A percentile compares a stretch with the other conserved stretches of the same genome.
phyloP scores from a whole-genome alignment of 2,113 vertebrate genomes.

The Corynorhinus townsendii region DNA sequence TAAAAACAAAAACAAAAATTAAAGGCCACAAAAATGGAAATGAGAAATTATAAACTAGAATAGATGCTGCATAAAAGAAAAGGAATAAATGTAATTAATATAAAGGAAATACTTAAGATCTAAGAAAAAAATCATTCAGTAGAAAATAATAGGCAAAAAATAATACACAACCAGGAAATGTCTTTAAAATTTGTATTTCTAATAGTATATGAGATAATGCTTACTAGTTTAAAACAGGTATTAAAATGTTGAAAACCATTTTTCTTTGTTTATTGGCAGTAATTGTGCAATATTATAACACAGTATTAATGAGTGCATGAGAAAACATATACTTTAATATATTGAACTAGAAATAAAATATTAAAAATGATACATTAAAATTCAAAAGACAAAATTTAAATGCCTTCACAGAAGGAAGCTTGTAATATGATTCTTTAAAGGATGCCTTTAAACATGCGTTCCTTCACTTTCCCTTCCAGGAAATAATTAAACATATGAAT shows the following conservation, averaged over 20 bases:
- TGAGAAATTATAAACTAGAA: background rate
- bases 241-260: background rate
- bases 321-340: background rate
- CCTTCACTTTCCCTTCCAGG: background rate
- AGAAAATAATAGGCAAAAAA: background rate
- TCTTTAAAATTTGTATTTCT: background rate
- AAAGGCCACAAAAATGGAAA: background rate
- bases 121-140: background rate
- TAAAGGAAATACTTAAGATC: background rate
- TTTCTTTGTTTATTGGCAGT: background rate
- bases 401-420: background rate
- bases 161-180: background rate
- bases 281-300: background rate
- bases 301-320: background rate
- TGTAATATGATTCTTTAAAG: background rate
- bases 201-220: background rate
- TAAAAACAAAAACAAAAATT: background rate
- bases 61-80: background rate
- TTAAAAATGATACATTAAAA: background rate
- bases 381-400: background rate
- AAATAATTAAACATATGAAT: background rate
- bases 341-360: background rate
- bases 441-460: background rate
- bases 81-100: background rate
- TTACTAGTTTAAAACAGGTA: background rate